Conservation (phyloP, 2,888 invertebrate species). For the Athrips mouffetella region DNA sequence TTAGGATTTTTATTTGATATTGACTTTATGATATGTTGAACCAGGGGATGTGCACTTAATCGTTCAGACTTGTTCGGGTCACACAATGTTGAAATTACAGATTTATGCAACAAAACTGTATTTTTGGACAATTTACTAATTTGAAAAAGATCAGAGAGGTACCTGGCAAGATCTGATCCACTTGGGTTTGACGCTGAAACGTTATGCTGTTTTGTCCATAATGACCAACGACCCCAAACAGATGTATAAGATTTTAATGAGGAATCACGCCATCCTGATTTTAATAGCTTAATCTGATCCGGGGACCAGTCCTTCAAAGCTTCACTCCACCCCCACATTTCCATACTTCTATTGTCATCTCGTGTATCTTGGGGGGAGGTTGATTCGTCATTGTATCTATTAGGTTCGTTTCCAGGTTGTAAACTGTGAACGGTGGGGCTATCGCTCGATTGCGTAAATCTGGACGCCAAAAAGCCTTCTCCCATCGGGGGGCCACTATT, state of each 20-base stretch:
- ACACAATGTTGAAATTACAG: conserved; percentile 3
- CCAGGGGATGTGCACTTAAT: background rate
- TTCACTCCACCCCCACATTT: conserved; percentile 31
- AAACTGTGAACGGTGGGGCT: conserved; percentile 17
- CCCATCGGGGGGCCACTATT: conserved; percentile 21
- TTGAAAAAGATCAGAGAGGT: background rate
- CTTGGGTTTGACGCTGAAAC: background rate
- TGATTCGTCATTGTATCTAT: conserved; percentile 7
- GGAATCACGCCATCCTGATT: background rate
- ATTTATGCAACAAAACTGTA: conserved; percentile 2
- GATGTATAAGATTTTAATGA: background rate
- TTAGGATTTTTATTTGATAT: background rate
- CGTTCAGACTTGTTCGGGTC: background rate
- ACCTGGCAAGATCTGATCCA: conserved; percentile 3
- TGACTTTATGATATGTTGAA: background rate
- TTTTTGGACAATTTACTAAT: background rate
- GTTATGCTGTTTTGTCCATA: background rate
- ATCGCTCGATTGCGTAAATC: conserved; percentile 20
- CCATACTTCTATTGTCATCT: conserved; percentile 23
- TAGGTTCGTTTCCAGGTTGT: conserved; percentile 3
- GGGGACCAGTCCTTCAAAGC: conserved; percentile 19
- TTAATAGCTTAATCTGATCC: conserved; percentile 14
- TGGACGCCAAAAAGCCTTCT: conserved; percentile 22
- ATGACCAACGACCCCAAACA: background rate
- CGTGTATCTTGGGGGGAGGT: conserved; percentile 9